These are phyloP conservation scores for Onthophagus sagittarius DNA, from an alignment of 2,888 invertebrate genomes.

Conservation along the genomic window DNA sequence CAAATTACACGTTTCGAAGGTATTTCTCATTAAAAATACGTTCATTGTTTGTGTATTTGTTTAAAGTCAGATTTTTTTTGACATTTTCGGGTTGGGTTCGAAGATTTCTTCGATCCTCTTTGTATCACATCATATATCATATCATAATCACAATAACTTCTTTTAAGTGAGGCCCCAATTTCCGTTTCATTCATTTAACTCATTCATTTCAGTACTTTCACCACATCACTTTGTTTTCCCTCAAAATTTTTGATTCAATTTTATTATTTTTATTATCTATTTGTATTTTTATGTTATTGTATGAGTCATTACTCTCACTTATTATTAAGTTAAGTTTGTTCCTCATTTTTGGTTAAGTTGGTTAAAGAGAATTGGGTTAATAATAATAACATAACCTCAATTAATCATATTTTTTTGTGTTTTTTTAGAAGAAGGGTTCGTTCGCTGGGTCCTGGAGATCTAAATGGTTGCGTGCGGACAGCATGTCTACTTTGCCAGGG, in stretches of 20 bases:
- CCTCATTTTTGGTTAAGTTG: background rate
- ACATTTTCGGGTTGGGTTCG: conserved; percentile 37
- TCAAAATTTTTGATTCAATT: background rate
- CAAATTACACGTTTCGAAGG: background rate
- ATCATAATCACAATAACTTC: too few species aligned
- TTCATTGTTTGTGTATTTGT: background rate
- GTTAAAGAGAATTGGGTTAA: background rate
- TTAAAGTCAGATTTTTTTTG: conserved; percentile 28
- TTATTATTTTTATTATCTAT: background rate
- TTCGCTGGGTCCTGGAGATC: conserved; percentile 73
- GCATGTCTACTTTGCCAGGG: conserved; percentile 95
- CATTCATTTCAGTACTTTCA: too few species aligned
- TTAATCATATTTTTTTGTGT: conserved; percentile 2
- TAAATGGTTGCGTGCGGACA: conserved; percentile 93
- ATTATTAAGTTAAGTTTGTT: too few species aligned
- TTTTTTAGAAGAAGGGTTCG: conserved; percentile 63
- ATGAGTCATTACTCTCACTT: background rate
- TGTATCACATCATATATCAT: conserved; percentile 26
- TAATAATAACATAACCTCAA: background rate
- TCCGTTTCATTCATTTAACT: too few species aligned
- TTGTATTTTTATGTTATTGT: background rate
- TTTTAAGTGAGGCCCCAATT: too few species aligned
- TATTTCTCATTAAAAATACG: background rate
- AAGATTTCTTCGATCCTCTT: conserved; percentile 24
- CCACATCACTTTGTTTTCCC: too few species aligned